phyloP scores from a whole-genome alignment of 2,113 vertebrate genomes.

The Menidia beryllina region DNA sequence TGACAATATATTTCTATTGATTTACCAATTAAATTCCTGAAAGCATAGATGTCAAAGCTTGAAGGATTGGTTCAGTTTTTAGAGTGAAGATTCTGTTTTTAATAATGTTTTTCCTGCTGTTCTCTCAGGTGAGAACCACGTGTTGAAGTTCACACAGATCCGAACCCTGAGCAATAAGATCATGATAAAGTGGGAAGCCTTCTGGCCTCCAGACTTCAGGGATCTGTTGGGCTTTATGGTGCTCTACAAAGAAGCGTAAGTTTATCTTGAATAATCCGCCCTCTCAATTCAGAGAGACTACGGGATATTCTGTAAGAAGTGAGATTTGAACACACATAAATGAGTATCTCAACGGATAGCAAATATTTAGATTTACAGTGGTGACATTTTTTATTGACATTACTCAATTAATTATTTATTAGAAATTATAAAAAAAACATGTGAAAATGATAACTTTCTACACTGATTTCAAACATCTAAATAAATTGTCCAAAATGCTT shows the following conservation, averaged over 20 bases:
- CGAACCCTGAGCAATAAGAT: conserved; percentile 90
- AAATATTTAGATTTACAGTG: too few relatives aligned
- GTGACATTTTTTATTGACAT: too few relatives aligned
- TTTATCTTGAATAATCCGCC: conserved; percentile 1
- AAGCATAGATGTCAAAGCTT: not conserved
- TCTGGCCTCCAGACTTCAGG: conserved; percentile 95
- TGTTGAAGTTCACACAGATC: conserved; percentile 88
- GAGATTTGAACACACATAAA: too few relatives aligned
- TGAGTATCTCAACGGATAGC: too few relatives aligned
- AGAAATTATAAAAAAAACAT: too few relatives aligned
- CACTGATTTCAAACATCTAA: too few relatives aligned
- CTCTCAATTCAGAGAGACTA: not conserved
- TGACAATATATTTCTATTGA: conserved; percentile 3
- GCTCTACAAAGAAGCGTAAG: conserved; percentile 98
- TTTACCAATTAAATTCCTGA: not conserved
- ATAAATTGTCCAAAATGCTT: too few relatives aligned
- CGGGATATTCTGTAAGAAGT: too few relatives aligned
- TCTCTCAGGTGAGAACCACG: conserved; percentile 88
- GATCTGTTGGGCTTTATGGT: conserved; percentile 98
- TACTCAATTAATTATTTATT: too few relatives aligned
- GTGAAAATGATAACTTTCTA: too few relatives aligned
- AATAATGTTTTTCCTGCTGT: not conserved
- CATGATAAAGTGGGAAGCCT: conserved; percentile 91
- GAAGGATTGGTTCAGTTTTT: not conserved
- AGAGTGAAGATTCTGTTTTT: not conserved